These are phyloP conservation scores for Helogale parvula DNA, from an alignment of 2,113 vertebrate genomes.

Conservation along the genomic window DNA sequence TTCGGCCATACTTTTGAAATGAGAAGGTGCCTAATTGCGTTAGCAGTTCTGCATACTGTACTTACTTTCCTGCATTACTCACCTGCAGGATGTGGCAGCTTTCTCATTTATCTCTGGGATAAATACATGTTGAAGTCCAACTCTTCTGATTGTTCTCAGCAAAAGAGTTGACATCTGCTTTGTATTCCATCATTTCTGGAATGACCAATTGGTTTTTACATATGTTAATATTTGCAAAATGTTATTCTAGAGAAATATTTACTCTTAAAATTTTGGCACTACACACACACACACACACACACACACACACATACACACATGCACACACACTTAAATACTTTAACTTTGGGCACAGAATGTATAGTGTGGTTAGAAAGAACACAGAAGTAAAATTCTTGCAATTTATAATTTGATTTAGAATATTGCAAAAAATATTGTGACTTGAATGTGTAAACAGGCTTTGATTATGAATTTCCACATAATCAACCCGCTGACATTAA, in stretches of 20 bases:
- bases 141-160: background rate
- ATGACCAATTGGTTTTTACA: background rate
- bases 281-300: too few relatives aligned
- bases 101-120: background rate
- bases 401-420: background rate
- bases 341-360: background rate
- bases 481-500: background rate
- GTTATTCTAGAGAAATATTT: background rate
- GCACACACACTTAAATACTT: background rate
- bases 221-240: background rate
- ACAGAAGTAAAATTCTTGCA: background rate
- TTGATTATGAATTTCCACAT: slow-evolving; percentile 22
- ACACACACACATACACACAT: too few relatives aligned
- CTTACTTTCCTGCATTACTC: background rate
- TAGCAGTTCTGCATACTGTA: background rate
- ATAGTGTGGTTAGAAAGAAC: background rate
- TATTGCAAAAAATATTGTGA: background rate
- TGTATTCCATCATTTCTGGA: background rate
- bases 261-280: background rate
- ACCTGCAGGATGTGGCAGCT: background rate
- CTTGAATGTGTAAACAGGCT: background rate
- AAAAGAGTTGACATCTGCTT: background rate
- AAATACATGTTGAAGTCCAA: background rate
- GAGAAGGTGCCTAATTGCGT: background rate
- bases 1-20: background rate